A percentile compares a stretch with the other conserved stretches of the same genome.
Evolutionary conservation across 2,888 invertebrate species (phyloP).

Genomic region (Dilophus febrilis): DNA sequence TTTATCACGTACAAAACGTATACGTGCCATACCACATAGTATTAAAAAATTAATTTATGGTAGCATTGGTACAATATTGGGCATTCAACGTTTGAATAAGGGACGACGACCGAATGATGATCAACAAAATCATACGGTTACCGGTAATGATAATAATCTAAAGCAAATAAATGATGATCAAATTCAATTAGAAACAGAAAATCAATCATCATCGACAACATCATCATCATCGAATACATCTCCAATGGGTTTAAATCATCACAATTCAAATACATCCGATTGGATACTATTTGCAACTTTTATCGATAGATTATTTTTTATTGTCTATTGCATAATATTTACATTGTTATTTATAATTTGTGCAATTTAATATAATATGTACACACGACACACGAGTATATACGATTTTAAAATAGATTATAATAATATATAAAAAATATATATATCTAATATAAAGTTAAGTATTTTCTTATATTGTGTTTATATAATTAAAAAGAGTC

Average conservation of each 20-base stretch:
- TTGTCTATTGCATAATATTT: conserved; percentile 37
- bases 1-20: conserved; percentile 30
- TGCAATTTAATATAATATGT: conserved; percentile 29
- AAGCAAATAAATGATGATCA: neutral
- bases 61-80: conserved; percentile 9
- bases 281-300: conserved; percentile 46
- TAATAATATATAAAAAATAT: neutral
- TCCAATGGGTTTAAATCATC: no score
- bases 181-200: neutral
- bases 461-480: neutral
- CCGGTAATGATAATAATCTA: no score
- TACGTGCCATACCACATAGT: conserved; percentile 29
- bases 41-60: conserved; percentile 23
- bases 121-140: conserved; percentile 8
- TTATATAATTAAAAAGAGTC: no score
- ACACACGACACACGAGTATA: no score
- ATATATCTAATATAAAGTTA: neutral
- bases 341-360: conserved; percentile 33
- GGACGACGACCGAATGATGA: no score
- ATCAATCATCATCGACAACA: conserved; percentile 18
- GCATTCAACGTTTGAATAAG: conserved; percentile 24
- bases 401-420: neutral
- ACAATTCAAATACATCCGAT: conserved; percentile 40
- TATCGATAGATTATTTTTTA: conserved; percentile 41
- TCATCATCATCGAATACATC: no score